Percentiles rank a stretch among this genome's conserved stretches.
phyloP scores from a whole-genome alignment of 2,888 invertebrate genomes.

The Eristalis tenax region DNA sequence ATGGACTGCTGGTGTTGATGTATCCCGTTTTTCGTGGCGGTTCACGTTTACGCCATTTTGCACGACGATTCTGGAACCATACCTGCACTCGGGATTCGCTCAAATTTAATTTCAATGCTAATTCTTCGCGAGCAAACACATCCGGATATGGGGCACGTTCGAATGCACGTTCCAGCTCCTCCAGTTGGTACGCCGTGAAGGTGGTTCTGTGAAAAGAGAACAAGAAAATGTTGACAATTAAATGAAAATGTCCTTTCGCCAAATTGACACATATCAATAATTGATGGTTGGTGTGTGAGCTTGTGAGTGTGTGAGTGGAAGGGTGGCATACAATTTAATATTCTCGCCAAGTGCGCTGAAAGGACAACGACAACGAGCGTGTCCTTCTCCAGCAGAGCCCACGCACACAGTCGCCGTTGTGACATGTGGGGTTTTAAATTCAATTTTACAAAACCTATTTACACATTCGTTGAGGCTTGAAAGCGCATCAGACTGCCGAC shows the following conservation, averaged over 20 bases:
- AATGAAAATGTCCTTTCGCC: constrained; percentile 59
- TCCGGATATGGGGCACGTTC: constrained; percentile 98
- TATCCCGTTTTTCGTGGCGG: constrained; percentile 94
- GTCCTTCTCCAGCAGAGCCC: constrained; percentile 16
- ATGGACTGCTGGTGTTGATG: constrained; percentile 87
- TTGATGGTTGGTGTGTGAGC: constrained; percentile 27
- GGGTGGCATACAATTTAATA: constrained; percentile 20
- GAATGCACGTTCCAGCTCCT: constrained; percentile 95
- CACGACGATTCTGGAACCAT: constrained; percentile 88
- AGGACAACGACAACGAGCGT: constrained; percentile 3
- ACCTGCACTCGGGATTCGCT: constrained; percentile 89
- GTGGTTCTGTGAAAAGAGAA: constrained; percentile 88
- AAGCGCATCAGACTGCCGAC: background rate
- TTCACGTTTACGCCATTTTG: constrained; percentile 96
- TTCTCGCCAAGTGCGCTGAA: background rate
- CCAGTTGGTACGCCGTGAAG: constrained; percentile 96
- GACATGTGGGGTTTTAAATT: constrained; percentile 47
- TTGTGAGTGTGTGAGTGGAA: background rate
- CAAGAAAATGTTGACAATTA: constrained; percentile 59
- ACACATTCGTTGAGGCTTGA: constrained; percentile 38
- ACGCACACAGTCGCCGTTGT: background rate
- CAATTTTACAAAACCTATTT: constrained; percentile 63
- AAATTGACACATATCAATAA: constrained; percentile 68
- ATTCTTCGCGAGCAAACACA: constrained; percentile 96
- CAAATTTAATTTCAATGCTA: constrained; percentile 93